phyloP scores from a whole-genome alignment of 1,140 invertebrate species.

The Agrilus planipennis region DNA sequence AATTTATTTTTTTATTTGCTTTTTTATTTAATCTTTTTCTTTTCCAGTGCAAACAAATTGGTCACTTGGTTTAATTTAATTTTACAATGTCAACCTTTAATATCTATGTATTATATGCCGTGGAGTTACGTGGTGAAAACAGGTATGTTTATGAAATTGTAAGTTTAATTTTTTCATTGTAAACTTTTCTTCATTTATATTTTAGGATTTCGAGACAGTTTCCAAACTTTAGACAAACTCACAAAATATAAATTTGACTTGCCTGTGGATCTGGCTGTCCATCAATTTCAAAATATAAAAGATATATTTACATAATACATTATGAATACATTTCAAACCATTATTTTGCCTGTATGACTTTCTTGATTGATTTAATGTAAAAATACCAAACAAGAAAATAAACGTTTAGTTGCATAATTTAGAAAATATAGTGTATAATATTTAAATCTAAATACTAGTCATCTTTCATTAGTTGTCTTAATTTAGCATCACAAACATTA shows the following conservation, averaged over 20 bases:
- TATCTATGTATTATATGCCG: conserved; percentile 83
- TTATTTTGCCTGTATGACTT: no score
- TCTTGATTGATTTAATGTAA: no score
- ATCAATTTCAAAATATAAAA: conserved; percentile 95
- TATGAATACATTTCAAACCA: no score
- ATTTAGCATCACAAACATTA: no score
- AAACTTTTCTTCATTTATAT: conserved; percentile 19
- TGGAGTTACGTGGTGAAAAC: conserved; percentile 95
- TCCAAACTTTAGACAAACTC: conserved; percentile 80
- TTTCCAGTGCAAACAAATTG: conserved; percentile 71
- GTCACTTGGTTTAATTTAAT: conserved; percentile 89
- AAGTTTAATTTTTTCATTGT: not conserved
- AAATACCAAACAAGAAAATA: no score
- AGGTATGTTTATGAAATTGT: conserved; percentile 38
- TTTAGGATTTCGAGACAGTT: conserved; percentile 86
- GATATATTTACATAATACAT: conserved; percentile 70
- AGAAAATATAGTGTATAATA: no score
- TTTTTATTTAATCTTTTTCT: conserved; percentile 8
- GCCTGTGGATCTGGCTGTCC: conserved; percentile 87
- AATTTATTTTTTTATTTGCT: conserved; percentile 10
- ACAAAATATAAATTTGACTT: conserved; percentile 81
- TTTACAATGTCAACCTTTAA: conserved; percentile 74
- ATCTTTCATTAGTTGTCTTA: no score
- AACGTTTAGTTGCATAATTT: no score
- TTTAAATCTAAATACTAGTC: no score